These are phyloP conservation scores for Platysternon megacephalum DNA, from an alignment of 2,113 vertebrate species.

Conservation along the genomic window DNA sequence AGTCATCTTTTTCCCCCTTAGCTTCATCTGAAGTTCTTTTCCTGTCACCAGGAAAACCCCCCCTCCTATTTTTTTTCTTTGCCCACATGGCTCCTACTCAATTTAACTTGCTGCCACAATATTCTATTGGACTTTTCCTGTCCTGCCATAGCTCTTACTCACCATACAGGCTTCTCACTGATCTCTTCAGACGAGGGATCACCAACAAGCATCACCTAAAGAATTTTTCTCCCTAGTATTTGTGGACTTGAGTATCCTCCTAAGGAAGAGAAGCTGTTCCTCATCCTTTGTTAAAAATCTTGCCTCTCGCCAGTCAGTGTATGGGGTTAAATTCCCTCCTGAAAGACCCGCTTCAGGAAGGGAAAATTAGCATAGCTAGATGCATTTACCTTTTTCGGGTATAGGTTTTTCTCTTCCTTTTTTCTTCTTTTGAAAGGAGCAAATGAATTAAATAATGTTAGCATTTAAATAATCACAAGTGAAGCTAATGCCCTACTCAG, in stretches of 20 bases:
- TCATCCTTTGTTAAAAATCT: background rate
- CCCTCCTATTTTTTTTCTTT: background rate
- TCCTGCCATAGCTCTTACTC: accelerated
- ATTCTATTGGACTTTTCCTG: background rate
- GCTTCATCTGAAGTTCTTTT: background rate
- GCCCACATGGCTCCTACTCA: accelerated
- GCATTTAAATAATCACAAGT: background rate
- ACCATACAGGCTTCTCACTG: background rate
- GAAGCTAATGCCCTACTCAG: background rate
- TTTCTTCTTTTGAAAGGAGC: background rate
- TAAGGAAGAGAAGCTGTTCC: constrained; percentile 7
- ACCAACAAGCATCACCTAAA: background rate
- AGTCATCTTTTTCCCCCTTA: background rate
- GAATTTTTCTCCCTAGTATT: background rate
- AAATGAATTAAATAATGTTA: background rate
- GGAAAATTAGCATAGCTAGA: background rate
- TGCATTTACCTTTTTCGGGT: constrained; percentile 8
- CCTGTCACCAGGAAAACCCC: background rate
- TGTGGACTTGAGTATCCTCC: background rate
- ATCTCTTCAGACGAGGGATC: background rate
- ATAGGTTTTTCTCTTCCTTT: background rate
- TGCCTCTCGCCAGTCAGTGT: background rate
- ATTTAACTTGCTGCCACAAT: background rate
- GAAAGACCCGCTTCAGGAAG: background rate
- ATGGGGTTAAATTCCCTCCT: background rate